Percentiles rank a stretch among this genome's conserved stretches.
phyloP scores from a whole-genome alignment of 1,140 invertebrate genomes.

The Drosophila mauritiana region DNA sequence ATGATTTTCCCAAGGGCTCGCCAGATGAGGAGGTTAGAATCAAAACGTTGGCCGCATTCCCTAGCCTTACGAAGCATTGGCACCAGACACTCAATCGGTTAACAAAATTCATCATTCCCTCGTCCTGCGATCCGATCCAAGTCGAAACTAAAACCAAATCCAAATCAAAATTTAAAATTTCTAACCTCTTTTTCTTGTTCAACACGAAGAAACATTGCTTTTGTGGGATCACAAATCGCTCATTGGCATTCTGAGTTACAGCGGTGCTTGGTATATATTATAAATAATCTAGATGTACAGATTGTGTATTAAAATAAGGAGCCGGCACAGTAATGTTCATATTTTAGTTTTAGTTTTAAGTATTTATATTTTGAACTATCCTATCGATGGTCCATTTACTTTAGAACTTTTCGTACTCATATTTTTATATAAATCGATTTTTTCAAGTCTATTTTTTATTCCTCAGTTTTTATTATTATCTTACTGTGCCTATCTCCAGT shows the following conservation, averaged over 20 bases:
- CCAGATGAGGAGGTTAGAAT: slow-evolving; percentile 85
- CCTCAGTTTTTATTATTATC: neutral
- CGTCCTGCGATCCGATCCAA: slow-evolving; percentile 24
- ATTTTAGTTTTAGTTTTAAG: neutral
- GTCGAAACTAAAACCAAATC: slow-evolving; percentile 36
- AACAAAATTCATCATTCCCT: slow-evolving; percentile 36
- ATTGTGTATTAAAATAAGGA: slow-evolving; percentile 2
- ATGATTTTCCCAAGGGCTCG: slow-evolving; percentile 86
- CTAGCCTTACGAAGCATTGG: slow-evolving; percentile 57
- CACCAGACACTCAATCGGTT: slow-evolving; percentile 56
- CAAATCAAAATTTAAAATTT: slow-evolving; percentile 33
- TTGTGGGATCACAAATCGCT: slow-evolving; percentile 41
- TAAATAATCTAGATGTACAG: slow-evolving; percentile 24
- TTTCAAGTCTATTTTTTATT: neutral
- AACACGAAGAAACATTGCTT: slow-evolving; percentile 37
- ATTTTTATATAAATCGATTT: neutral
- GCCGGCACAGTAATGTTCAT: slow-evolving; percentile 11
- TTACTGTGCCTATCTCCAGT: slow-evolving; percentile 19
- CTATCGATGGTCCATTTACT: neutral
- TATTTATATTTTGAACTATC: neutral
- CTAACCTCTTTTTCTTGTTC: slow-evolving; percentile 62
- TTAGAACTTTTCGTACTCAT: neutral
- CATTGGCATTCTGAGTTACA: slow-evolving; percentile 69
- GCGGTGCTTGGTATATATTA: slow-evolving; percentile 72
- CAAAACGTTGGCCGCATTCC: slow-evolving; percentile 77